Evolutionary conservation across 2,113 vertebrate genomes (phyloP), one percentile per base, ranked within the genome.

Genomic region (Vombatus ursinus): DNA sequence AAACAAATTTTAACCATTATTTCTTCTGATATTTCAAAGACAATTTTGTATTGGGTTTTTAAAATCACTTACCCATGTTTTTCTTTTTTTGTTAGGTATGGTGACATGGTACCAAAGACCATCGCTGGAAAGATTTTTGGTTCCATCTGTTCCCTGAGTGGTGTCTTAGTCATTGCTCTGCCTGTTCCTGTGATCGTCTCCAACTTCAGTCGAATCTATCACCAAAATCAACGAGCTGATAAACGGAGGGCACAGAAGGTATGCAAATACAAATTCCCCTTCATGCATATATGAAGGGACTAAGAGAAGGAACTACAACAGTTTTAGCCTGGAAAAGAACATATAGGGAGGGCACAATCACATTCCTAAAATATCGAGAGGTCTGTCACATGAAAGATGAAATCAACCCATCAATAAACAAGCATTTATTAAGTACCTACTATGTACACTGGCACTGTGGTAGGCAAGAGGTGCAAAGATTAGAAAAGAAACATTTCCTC

Each of bases 181-280:
- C 99, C 99, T 0, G 99, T 99, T 57, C 99, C 99, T 0, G 99
- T 99, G 96, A 99, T 99, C 54, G 99, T 99, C 57, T 99, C 99
- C 97, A 99, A 99, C 98, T 99, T 99, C 99, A 99, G 99, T 97
- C 99, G 99, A 2, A 99, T 99, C 98, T 99, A 99, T 98, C 99
- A 99, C 98, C 99, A 99, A 98, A 99, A 99, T 91, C 99, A 99
- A 98, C 98, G 99, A 25, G 99, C 99, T 3, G 99, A 99, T 98
- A 99, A 99, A 97, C 99, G 99, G 23, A 99, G 99, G 52, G 99
- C 99, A 0, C 99, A 99, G 95, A 99, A 99, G 99, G 99, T 99
- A 98, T 96, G 97, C 7, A 44, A 44, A 84, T 44, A 97, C 0
- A 37, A 53, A 1, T 28, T 57, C 96, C 25, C 95, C 93, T 90